Evolutionary conservation across 2,888 invertebrate species (phyloP).

Genomic region (Luperina testacea): DNA sequence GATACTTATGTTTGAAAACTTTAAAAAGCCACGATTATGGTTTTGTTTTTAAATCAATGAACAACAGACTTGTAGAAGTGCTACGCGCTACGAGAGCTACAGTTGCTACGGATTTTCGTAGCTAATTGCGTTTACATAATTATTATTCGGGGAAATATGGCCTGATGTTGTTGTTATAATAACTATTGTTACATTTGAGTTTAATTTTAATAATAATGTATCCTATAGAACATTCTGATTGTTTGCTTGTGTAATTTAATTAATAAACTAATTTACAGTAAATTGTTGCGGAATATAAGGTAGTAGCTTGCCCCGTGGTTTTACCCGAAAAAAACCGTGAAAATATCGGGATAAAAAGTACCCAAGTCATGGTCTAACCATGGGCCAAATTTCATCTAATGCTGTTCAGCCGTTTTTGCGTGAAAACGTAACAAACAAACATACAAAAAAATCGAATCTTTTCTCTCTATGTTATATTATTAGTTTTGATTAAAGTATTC

Average conservation of each 20-base stretch:
- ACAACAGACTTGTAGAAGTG: not conserved
- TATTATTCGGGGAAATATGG: not conserved
- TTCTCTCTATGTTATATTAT: too few species aligned
- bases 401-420: too few species aligned
- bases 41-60: not conserved
- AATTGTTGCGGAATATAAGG: not conserved
- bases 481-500: not conserved
- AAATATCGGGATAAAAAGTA: too few species aligned
- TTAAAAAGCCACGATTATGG: not conserved
- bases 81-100: constrained; percentile 26
- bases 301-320: too few species aligned
- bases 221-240: not conserved
- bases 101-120: constrained; percentile 16
- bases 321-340: too few species aligned
- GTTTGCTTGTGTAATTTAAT: not conserved
- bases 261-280: not conserved
- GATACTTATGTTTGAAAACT: not conserved
- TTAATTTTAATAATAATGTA: not conserved
- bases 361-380: too few species aligned
- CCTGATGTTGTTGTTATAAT: not conserved
- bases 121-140: not conserved
- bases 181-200: not conserved
- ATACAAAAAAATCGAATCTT: too few species aligned
- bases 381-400: too few species aligned
- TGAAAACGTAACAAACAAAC: too few species aligned